These are phyloP conservation scores for Nothocercus nigrocapillus DNA, from an alignment of 2,113 vertebrate genomes.

Conservation along the genomic window DNA sequence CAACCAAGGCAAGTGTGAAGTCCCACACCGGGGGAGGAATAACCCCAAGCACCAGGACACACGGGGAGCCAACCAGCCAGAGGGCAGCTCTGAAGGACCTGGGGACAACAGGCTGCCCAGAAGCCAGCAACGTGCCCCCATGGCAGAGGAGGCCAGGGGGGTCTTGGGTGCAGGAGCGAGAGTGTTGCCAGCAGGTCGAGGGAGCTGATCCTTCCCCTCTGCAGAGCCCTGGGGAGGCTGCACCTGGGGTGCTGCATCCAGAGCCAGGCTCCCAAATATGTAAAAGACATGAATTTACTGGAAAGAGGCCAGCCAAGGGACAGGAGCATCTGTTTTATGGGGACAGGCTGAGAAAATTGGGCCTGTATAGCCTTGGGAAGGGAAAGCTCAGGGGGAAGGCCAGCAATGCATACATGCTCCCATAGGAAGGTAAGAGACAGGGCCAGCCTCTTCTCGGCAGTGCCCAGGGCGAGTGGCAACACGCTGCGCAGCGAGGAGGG, in stretches of 20 bases:
- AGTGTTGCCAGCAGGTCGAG: neutral
- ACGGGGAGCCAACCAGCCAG: no score
- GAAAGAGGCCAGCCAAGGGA: neutral
- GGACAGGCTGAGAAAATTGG: neutral
- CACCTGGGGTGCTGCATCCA: no score
- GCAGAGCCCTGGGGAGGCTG: no score
- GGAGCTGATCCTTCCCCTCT: neutral
- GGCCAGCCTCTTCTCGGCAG: no score
- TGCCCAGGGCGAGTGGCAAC: no score
- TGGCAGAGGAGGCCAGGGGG: neutral
- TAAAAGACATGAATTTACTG: neutral
- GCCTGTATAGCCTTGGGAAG: neutral
- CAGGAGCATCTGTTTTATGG: neutral
- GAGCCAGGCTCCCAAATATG: neutral
- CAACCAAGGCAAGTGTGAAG: neutral
- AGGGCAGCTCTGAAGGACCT: neutral
- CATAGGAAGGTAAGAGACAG: no score
- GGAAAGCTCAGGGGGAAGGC: no score
- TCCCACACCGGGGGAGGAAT: neutral
- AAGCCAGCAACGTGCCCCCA: neutral
- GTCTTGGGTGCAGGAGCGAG: neutral
- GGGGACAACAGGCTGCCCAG: no score
- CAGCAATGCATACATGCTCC: no score
- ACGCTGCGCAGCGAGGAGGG: no score
- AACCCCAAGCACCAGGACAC: neutral